These are phyloP conservation scores for Graptemys geographica DNA, from an alignment of 2,797 vertebrate species.

Conservation along the genomic window DNA sequence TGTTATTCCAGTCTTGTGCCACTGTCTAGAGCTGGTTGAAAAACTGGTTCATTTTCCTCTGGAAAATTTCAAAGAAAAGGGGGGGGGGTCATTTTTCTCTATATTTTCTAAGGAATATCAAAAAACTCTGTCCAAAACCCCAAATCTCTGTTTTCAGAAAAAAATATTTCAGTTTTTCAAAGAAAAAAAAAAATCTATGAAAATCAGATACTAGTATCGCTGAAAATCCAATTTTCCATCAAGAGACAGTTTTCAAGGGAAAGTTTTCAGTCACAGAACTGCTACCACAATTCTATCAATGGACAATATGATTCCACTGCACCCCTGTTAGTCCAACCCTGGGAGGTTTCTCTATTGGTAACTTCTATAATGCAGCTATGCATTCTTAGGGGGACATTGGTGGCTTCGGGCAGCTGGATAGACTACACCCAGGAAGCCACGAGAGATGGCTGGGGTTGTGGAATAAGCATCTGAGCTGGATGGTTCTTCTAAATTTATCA, in stretches of 20 bases:
- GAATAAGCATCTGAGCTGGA: neutral
- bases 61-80: neutral
- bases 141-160: neutral
- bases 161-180: neutral
- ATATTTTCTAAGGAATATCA: neutral
- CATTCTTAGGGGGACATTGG: neutral
- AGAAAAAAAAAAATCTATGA: neutral
- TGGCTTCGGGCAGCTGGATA: neutral
- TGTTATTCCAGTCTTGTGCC: neutral
- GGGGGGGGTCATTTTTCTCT: neutral
- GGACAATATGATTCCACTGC: neutral
- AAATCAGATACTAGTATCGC: neutral
- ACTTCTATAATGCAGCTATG: neutral
- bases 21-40: neutral
- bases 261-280: neutral
- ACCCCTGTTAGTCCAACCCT: neutral
- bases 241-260: neutral
- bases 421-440: neutral
- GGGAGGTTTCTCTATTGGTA: neutral
- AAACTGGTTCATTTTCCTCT: neutral
- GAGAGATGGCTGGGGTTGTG: neutral
- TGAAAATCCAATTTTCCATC: neutral
- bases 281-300: neutral
- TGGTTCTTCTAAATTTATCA: neutral
- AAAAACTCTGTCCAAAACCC: neutral